Base-by-base conservation (phyloP, 53 echinoderm and acorn worm species). In the Crossaster papposus region DNA sequence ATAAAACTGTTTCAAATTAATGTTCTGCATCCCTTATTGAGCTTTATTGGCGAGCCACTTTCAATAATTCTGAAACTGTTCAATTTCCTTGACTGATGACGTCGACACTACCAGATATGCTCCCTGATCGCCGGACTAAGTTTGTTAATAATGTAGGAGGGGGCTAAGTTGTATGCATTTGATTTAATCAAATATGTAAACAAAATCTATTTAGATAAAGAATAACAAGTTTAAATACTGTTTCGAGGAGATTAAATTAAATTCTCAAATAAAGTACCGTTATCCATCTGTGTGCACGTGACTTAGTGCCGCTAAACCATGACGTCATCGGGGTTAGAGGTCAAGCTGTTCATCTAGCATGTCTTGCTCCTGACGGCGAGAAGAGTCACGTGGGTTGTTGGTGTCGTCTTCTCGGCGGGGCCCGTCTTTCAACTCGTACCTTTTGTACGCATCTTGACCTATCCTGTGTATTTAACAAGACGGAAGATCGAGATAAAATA, bases 391-490 rank as follows among this genome's bases (percentile, higher is more conserved):
- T 26, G 91, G 91, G 68, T 62, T 93, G 79, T 93, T 78, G 30
- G 89, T 93, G 79, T 84, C 37, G 15, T 91, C 32, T 1, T 83
- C 52, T 24, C 72, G 78, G 22, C 94, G 89, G 36, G 91, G 91
- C n/a, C 91, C 91, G 0, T 74, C 38, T 14, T 15, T 83, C 13
- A 88, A 58, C 52, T 89, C 85, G 26, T 30, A 15, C 44, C 94
- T 68, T 51, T 77, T 93, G 65, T 91, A 93, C 0, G 63, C 80
- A 36, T 91, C 85, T 36, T 88, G 88, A n/a, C 94, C 94, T 10
- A 71, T 81, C 87, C 90, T 93, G 72, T n/a, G 50, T 15, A 35
- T 74, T 74, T 74, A 36, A 28, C 22, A 35, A 35, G 22, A 58
- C 14, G 6, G 58, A 4, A 58, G 15, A 58, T 58, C n/a, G n/a